Evolutionary conservation across 2,888 invertebrate genomes (phyloP).

Genomic region (Caenorhabditis imperialis): DNA sequence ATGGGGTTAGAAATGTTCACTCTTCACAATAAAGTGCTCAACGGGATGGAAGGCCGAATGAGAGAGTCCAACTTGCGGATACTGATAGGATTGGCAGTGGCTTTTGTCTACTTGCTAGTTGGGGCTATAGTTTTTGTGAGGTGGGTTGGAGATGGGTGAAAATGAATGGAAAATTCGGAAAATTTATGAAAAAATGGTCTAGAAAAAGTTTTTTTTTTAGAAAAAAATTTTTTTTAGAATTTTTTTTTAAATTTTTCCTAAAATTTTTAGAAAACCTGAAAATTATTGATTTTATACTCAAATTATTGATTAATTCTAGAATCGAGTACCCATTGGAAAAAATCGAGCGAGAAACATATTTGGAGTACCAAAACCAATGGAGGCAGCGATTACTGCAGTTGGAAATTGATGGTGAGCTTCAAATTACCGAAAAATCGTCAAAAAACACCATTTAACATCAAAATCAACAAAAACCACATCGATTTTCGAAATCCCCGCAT

Average conservation of each 20-base stretch:
- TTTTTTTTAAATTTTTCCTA: constrained; percentile 1
- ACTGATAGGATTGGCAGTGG: constrained; percentile 64
- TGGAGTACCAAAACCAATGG: constrained; percentile 69
- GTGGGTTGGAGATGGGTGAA: constrained; percentile 1
- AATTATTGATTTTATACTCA: background rate
- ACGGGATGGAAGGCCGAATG: constrained; percentile 60
- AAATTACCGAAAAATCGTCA: too few relatives aligned
- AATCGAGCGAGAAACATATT: constrained; percentile 68
- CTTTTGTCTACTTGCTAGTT: constrained; percentile 82
- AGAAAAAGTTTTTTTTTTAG: background rate
- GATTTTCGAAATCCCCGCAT: too few relatives aligned
- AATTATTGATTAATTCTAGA: constrained; percentile 16
- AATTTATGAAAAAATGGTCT: too few relatives aligned
- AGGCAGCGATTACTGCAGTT: constrained; percentile 52
- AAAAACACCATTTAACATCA: too few relatives aligned
- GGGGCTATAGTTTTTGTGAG: constrained; percentile 85
- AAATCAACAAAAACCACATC: too few relatives aligned
- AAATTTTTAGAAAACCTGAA: background rate
- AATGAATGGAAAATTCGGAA: background rate
- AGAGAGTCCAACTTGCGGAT: constrained; percentile 67
- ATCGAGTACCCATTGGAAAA: constrained; percentile 68
- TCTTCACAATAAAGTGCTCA: constrained; percentile 63
- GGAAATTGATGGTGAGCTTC: constrained; percentile 61
- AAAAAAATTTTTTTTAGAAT: background rate
- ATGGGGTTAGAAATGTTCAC: constrained; percentile 72